A percentile compares a stretch with the other conserved stretches of the same genome.
phyloP scores from a whole-genome alignment of 2,797 vertebrate species.

The Propithecus deckenii region DNA sequence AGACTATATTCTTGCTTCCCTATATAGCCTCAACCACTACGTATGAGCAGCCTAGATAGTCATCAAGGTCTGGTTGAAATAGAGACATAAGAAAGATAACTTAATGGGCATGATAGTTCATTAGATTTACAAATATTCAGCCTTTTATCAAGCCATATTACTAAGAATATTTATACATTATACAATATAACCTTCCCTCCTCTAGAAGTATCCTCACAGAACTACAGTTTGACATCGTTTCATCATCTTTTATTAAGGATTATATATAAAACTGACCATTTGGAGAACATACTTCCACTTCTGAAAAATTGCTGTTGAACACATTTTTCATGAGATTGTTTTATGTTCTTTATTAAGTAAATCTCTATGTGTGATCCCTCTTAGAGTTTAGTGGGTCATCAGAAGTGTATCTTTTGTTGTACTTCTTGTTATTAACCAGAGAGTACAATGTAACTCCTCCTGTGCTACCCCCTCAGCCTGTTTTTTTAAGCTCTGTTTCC shows the following conservation, averaged over 20 bases:
- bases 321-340: neutral
- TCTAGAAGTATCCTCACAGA: neutral
- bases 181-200: neutral
- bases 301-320: neutral
- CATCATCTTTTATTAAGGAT: neutral
- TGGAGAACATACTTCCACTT: neutral
- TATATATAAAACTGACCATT: neutral
- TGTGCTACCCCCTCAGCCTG: neutral
- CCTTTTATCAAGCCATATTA: neutral
- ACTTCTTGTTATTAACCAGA: constrained; percentile 39
- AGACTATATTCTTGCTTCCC: neutral
- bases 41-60: neutral
- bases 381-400: neutral
- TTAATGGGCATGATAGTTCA: neutral
- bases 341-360: neutral
- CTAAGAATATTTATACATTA: neutral
- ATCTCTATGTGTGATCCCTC: neutral
- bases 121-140: neutral
- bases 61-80: neutral
- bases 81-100: neutral
- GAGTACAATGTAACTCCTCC: neutral
- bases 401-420: neutral
- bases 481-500: constrained; percentile 30
- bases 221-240: neutral
- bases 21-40: neutral